Base-by-base conservation (phyloP, 2,797 vertebrate genomes). In the Hypotaenidia okinawae region DNA sequence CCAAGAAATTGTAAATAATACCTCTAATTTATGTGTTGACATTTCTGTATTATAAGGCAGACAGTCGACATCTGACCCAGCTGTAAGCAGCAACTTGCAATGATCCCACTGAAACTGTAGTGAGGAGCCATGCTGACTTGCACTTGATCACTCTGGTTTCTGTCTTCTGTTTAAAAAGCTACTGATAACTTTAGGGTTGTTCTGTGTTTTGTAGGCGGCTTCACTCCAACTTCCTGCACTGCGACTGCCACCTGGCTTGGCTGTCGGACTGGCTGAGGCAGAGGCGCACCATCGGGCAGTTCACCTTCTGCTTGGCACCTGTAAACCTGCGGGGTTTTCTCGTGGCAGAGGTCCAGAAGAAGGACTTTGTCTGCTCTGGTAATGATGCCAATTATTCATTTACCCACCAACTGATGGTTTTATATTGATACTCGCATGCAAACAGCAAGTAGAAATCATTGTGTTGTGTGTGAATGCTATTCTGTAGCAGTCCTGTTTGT, bases 161-260 rank as follows among this genome's bases (percentile, higher is more conserved):
- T 64, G 76, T 17, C 41, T 37, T 5, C 23, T 6, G 16, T 54
- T 62, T 5, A 8, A 18, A 57, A 32, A 24, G 2, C 28, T 24
- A 0, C 19, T 37, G 4, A 3, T 58, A n/a, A 87, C 49, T 6
- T 5, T 3, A 13, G 66, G 23, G 18, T 23, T 58, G 37, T 73
- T 86, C 61, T 94, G 39, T 81, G 43, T 62, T 33, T 73, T 91
- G 66, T 93, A 99, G 99, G 83, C 99, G 99, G 64, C 98, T 99
- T 64, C 99, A 99, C 98, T 99, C 99, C 97, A 99, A 99, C 98
- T 98, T 98, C 95, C 98, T 99, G 94, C 98, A 99, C 97, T 99
- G 99, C 28, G 99, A 99, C 98, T 99, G 99, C 94, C 99, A 99
- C 98, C 98, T 99, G 97, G 98, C 99, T 81, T 99, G 99, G 99